Evolutionary conservation across 1,140 invertebrate species (phyloP).

Genomic region (Bemisia tabaci): DNA sequence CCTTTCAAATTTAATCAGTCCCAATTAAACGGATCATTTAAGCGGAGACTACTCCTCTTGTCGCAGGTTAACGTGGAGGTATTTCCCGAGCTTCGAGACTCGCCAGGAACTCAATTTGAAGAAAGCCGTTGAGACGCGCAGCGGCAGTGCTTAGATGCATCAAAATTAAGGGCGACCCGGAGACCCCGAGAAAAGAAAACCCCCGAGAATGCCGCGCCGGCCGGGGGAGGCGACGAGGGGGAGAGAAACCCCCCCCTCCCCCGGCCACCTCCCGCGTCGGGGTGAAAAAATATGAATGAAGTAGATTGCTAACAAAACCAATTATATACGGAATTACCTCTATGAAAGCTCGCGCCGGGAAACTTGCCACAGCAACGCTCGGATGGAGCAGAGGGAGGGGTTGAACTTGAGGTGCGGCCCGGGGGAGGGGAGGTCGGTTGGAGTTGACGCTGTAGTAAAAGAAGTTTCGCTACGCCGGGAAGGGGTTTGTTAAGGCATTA

Average conservation of each 20-base stretch:
- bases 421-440: not conserved
- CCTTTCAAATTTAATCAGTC: not conserved
- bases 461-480: not conserved
- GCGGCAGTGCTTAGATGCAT: too few relatives aligned
- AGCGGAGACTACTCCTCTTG: too few relatives aligned
- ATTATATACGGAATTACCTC: not conserved
- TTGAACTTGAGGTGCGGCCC: not conserved
- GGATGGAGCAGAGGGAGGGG: not conserved
- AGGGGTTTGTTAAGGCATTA: not conserved
- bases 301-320: not conserved
- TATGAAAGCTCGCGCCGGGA: not conserved
- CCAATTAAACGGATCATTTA: not conserved
- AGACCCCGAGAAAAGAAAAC: not conserved
- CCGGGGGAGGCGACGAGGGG: not conserved
- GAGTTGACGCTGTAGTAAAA: not conserved
- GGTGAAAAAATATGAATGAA: not conserved
- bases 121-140: not conserved
- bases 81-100: not conserved
- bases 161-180: too few relatives aligned
- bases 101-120: not conserved
- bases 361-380: not conserved
- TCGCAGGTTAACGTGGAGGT: not conserved
- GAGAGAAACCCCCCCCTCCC: not conserved
- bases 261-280: not conserved
- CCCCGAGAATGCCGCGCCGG: too few relatives aligned